Base-by-base conservation (phyloP, 2,113 vertebrate genomes). In the Noturus placidus region DNA sequence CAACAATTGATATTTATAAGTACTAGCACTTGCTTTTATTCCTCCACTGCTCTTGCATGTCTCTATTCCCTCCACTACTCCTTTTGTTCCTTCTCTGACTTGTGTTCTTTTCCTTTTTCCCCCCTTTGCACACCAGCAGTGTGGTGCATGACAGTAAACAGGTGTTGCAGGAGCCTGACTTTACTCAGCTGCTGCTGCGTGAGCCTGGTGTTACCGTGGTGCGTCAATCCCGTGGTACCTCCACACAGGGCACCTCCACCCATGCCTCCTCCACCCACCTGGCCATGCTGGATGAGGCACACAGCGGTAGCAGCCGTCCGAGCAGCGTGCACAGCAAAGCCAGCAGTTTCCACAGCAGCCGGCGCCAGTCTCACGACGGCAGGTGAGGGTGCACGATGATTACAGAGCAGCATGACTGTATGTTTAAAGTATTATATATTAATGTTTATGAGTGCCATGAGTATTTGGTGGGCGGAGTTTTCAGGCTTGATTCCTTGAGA, bases 191-290 rank as follows among this genome's bases (percentile, higher is more conserved):
- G 5, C 97, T 99, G 0, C 94, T 99, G 88, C 86, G 98, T n/a
- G 97, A 99, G 86, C 96, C 97, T 79, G 97, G 97, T 61, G 95
- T 96, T 0, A 97, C 97, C 86, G 96, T 99, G 65, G 95, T 96
- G 83, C 96, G 98, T 2, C 99, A 99, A 74, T 99, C 98, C 0
- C 86, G 97, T 35, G 98, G 98, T 87, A 99, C 98, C 0, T 99
- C 98, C 70, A 99, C 98, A 0, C 98, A 99, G 93, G 98, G 98
- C 35, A 99, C 98, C 14, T 99, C 98, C 67, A 99, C 98, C 0
- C 98, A 98, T 25, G 98, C 98, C 86, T 99, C 98, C 30, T 99
- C 98, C 54, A 98, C 98, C 0, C 97, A 99, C 93, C 95, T 99
- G 92, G 98, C 97, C 8, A 93, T 97, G 96, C 77, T 98, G 93